Evolutionary conservation across 2,113 vertebrate genomes (phyloP).

Genomic region (Sebastes fasciatus): DNA sequence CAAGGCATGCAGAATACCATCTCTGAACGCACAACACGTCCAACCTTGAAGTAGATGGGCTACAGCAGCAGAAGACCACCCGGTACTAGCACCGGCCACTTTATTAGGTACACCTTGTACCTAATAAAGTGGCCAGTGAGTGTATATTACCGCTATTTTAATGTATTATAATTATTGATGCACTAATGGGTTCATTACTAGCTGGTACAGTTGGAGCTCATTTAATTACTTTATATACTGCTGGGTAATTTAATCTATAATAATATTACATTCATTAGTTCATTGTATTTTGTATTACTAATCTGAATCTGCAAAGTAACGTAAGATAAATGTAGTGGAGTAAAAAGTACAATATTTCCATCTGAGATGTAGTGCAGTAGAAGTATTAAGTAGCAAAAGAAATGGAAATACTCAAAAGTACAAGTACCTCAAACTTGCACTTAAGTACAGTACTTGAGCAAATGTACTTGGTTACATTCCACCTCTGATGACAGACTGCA

Average conservation of each 20-base stretch:
- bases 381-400: not conserved
- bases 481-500: not conserved
- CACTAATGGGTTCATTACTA: not conserved
- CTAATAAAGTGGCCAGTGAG: too few relatives aligned
- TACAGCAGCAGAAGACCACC: too few relatives aligned
- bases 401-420: not conserved
- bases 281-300: not conserved
- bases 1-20: too few relatives aligned
- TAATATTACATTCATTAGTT: not conserved
- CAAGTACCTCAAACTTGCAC: not conserved
- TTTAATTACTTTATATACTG: not conserved
- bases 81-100: too few relatives aligned
- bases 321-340: not conserved
- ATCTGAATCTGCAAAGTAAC: not conserved
- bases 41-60: too few relatives aligned
- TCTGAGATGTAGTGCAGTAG: not conserved
- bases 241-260: not conserved
- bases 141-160: too few relatives aligned
- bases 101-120: too few relatives aligned
- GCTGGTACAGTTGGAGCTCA: not conserved
- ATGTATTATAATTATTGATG: not conserved
- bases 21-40: too few relatives aligned
- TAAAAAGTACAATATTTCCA: not conserved
- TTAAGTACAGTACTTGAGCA: not conserved
- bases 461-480: not conserved